Conservation (phyloP, 2,888 invertebrate species). For the Agriopis aurantiaria region DNA sequence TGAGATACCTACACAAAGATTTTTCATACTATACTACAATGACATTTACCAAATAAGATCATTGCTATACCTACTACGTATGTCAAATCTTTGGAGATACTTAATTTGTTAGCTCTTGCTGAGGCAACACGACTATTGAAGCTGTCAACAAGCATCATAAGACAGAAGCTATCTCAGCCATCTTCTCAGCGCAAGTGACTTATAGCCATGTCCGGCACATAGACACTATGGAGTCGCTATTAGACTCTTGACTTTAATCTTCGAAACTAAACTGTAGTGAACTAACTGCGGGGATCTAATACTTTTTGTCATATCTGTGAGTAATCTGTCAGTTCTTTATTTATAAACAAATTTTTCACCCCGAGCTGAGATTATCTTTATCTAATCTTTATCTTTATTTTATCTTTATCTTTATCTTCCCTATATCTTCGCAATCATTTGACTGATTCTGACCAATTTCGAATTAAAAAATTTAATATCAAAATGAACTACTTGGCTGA, state of each 20-base stretch:
- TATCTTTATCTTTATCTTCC: no score
- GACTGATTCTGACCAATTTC: no score
- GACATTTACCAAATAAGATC: no score
- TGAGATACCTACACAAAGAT: neutral
- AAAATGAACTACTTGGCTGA: no score
- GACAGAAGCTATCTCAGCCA: slow-evolving; percentile 55
- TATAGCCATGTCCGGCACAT: slow-evolving; percentile 55
- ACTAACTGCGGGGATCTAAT: neutral
- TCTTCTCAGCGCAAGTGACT: slow-evolving; percentile 60
- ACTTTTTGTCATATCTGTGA: neutral
- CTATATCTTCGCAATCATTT: no score
- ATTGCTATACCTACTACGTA: no score
- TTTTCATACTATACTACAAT: no score
- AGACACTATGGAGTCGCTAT: slow-evolving; percentile 36
- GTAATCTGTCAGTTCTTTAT: no score
- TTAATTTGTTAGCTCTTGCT: slow-evolving; percentile 43
- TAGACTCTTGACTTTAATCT: neutral
- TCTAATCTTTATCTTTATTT: no score
- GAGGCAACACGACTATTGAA: slow-evolving; percentile 66
- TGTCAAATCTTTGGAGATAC: neutral
- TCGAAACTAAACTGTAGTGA: neutral
- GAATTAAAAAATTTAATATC: no score
- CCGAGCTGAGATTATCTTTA: no score
- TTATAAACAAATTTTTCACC: no score
- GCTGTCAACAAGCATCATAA: slow-evolving; percentile 74